These are phyloP conservation scores for Gobionotothen gibberifrons DNA, from an alignment of 2,797 vertebrate genomes.

Conservation along the genomic window DNA sequence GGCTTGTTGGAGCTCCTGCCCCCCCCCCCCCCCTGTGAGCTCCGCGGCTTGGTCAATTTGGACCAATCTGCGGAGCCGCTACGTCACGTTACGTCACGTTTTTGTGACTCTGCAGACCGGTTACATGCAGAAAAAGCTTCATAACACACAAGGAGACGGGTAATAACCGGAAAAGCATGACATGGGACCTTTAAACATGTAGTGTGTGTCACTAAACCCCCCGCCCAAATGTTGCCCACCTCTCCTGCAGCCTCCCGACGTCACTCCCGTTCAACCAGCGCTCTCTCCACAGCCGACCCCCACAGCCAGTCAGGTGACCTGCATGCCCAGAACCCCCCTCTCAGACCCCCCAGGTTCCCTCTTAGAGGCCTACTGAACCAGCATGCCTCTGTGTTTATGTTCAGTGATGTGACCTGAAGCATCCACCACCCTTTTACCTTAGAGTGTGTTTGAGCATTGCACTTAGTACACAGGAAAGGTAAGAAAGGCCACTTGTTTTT, in stretches of 20 bases:
- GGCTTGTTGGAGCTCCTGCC: too few species aligned
- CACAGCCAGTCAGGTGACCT: slow-evolving; percentile 99
- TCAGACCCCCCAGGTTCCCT: slow-evolving; percentile 2
- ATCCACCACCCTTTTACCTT: slow-evolving; percentile 8
- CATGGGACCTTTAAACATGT: slow-evolving; percentile 32
- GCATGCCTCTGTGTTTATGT: slow-evolving; percentile 81
- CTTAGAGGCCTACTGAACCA: slow-evolving; percentile 49
- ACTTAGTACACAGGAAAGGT: slow-evolving; percentile 7
- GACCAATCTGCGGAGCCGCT: too few species aligned
- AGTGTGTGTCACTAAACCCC: slow-evolving; percentile 83
- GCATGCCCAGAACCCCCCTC: slow-evolving; percentile 82
- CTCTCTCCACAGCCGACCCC: slow-evolving; percentile 96
- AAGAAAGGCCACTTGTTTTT: neutral
- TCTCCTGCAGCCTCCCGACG: slow-evolving; percentile 97
- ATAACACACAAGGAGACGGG: too few species aligned
- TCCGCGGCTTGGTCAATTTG: too few species aligned
- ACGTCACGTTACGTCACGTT: too few species aligned
- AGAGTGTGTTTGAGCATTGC: neutral
- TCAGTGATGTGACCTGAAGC: slow-evolving; percentile 20
- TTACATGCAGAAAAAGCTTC: too few species aligned
- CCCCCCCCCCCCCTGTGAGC: too few species aligned
- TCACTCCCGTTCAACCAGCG: slow-evolving; percentile 99
- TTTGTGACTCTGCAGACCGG: too few species aligned
- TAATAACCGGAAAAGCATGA: too few species aligned
- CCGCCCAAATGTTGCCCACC: slow-evolving; percentile 86